Evolutionary conservation across 2,113 vertebrate genomes (phyloP), one percentile per base, ranked within the genome.

Genomic region (Cacatua alba): DNA sequence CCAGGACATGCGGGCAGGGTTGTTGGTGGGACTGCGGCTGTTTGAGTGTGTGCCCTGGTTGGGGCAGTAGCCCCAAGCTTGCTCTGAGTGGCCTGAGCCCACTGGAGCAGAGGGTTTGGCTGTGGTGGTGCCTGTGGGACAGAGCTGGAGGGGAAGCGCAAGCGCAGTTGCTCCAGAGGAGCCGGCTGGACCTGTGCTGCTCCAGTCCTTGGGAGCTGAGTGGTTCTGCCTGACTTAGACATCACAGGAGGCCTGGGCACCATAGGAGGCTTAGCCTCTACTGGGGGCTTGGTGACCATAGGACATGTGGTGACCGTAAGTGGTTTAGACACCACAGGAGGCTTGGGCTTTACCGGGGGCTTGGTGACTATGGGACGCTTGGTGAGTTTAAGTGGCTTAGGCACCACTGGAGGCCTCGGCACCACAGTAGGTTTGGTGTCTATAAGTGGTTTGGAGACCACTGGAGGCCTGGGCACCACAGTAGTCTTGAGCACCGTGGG

Each of bases 121-220:
- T 20, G 17, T 20, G 53, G 31, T 33, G 53, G 31, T 33, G 18
- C 53, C 18, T 55, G 31, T 11, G 31, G 29, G 18, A 8, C 60
- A 21, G 53, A 37, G 29, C 11, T 6, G 24, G 63, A 51, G 74
- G 21, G 57, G 63, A 33, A 52, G 29, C 7, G 3, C 11, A 0
- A 2, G 44, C 0, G 5, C 35, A 43, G 0, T 65, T 0, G 26
- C 11, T 24, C 14, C 57, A 29, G 23, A 44, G 37, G 57, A 35
- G 14, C 33, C 0, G 0, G 9, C 4, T 59, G 2, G 19, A 33
- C 8, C 16, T 1, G 9, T 5, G 3, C 2, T 29, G 23, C 18
- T 44, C 35, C 31, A 6, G 0, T 43, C 33, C 12, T 28, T 28
- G n/a, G 33, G 6, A 57, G 6, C 3, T 10, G 63, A 9, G 10